These are phyloP conservation scores for Pseudorasbora parva DNA, from an alignment of 2,113 vertebrate genomes.

Conservation along the genomic window DNA sequence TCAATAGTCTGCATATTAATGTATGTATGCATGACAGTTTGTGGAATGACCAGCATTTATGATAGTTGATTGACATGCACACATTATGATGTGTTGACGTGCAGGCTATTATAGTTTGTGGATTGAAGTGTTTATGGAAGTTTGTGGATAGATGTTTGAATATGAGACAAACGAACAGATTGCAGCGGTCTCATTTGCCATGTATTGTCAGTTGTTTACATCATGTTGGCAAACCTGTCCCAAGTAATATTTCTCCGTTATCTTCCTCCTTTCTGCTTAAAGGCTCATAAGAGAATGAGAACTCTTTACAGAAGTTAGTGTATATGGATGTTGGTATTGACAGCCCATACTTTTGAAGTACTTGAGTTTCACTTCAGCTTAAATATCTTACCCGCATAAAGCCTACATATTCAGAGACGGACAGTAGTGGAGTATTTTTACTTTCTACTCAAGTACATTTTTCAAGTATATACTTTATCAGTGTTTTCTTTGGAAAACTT, in stretches of 20 bases:
- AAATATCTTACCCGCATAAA: too few species aligned
- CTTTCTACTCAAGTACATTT: too few species aligned
- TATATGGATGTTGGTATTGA: too few species aligned
- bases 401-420: too few species aligned
- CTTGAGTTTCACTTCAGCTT: too few species aligned
- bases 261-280: neutral
- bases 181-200: slow-evolving; percentile 24
- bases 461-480: too few species aligned
- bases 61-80: neutral
- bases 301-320: too few species aligned
- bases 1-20: neutral
- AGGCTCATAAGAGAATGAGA: too few species aligned
- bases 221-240: neutral
- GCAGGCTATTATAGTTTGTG: neutral
- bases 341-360: too few species aligned
- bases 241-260: slow-evolving; percentile 9
- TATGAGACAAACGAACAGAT: neutral
- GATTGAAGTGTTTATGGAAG: neutral
- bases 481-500: too few species aligned
- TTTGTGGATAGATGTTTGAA: neutral
- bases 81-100: neutral
- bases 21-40: neutral
- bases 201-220: slow-evolving; percentile 13
- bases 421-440: too few species aligned
- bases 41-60: neutral